These are phyloP conservation scores for Manacus vitellinus DNA, from an alignment of 2,113 vertebrate species.

Conservation along the genomic window DNA sequence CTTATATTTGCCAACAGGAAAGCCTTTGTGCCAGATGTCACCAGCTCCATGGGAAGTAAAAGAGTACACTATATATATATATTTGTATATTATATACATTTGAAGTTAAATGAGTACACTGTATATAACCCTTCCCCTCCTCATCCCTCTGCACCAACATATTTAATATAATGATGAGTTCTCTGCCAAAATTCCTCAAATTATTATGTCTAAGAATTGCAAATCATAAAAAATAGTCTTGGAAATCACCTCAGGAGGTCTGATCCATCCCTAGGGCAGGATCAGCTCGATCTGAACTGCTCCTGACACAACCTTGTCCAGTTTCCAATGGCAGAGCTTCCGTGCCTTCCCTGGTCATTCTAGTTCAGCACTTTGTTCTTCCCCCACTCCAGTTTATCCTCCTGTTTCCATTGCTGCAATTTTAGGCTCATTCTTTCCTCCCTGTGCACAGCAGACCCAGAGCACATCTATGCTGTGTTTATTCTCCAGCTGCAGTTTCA, in stretches of 20 bases:
- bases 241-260: neutral
- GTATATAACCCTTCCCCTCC: neutral
- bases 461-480: neutral
- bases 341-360: neutral
- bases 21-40: neutral
- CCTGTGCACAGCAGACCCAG: neutral
- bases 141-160: neutral
- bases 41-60: neutral
- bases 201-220: neutral
- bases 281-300: neutral
- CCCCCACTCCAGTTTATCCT: neutral
- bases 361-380: neutral
- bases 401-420: neutral
- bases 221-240: neutral
- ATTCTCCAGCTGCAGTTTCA: neutral
- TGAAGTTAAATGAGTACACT: neutral
- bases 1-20: neutral
- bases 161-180: neutral
- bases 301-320: neutral
- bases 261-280: neutral
- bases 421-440: neutral
- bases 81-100: neutral
- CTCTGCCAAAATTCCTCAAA: conserved; percentile 26
- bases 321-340: neutral
- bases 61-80: neutral